phyloP scores from a whole-genome alignment of 2,888 invertebrate genomes.

The Ophion slaviceki region DNA sequence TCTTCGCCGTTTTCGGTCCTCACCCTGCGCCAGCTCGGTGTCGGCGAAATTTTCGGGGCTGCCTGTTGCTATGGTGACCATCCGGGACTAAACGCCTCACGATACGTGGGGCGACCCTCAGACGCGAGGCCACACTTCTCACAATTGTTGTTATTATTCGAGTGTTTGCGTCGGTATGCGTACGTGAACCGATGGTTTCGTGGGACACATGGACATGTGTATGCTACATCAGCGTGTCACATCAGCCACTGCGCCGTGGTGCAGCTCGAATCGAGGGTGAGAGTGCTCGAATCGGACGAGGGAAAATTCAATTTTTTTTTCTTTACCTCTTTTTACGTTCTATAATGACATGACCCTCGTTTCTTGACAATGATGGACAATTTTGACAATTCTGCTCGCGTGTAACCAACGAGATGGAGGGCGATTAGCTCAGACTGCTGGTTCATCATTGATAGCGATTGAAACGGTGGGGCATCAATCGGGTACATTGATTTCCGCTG shows the following conservation, averaged over 20 bases:
- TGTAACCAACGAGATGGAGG: too few relatives aligned
- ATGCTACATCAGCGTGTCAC: not conserved
- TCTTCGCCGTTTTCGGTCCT: conserved; percentile 42
- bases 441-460: too few relatives aligned
- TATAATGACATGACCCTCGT: not conserved
- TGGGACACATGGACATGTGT: not conserved
- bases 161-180: conserved; percentile 3
- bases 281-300: not conserved
- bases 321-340: not conserved
- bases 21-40: conserved; percentile 65
- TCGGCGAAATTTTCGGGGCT: conserved; percentile 79
- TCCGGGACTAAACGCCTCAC: conserved; percentile 81
- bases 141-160: conserved; percentile 71
- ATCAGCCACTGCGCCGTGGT: not conserved
- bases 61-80: conserved; percentile 83
- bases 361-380: not conserved
- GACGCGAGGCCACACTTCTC: conserved; percentile 72
- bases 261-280: not conserved
- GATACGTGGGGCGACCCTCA: conserved; percentile 70
- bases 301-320: not conserved
- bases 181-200: not conserved
- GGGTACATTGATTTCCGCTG: too few relatives aligned
- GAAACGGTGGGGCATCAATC: too few relatives aligned
- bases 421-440: too few relatives aligned
- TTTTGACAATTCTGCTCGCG: not conserved